phyloP scores from a whole-genome alignment of 1,140 invertebrate species.

The Nymphalis io region DNA sequence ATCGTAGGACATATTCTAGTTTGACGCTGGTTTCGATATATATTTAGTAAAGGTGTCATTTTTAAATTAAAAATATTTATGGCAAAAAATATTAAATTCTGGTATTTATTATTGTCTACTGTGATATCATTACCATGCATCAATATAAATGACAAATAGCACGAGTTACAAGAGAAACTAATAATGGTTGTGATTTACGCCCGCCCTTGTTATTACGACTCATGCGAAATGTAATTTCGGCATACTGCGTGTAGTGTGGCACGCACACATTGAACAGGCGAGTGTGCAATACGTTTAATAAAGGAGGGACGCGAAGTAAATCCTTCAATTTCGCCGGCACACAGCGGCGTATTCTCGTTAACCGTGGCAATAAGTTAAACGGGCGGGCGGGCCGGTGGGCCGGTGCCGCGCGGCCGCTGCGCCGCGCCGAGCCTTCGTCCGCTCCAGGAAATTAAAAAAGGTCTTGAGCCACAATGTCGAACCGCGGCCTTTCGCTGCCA shows the following conservation, averaged over 20 bases:
- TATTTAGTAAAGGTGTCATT: background rate
- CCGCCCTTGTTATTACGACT: slow-evolving; percentile 80
- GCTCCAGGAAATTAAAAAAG: slow-evolving; percentile 75
- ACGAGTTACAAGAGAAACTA: slow-evolving; percentile 75
- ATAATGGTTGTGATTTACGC: slow-evolving; percentile 78
- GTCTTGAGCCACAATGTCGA: slow-evolving; percentile 59
- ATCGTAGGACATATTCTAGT: background rate
- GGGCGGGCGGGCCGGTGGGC: slow-evolving; percentile 56
- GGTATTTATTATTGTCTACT: background rate
- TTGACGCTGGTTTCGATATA: background rate
- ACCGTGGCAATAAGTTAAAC: slow-evolving; percentile 80
- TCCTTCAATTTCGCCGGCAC: slow-evolving; percentile 78
- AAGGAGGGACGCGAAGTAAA: slow-evolving; percentile 79
- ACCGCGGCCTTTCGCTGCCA: slow-evolving; percentile 36
- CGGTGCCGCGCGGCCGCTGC: slow-evolving; percentile 48
- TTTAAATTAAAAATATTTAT: no score
- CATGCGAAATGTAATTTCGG: slow-evolving; percentile 80
- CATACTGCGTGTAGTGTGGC: slow-evolving; percentile 67
- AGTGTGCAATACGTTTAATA: slow-evolving; percentile 79
- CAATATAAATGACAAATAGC: slow-evolving; percentile 74
- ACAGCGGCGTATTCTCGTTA: slow-evolving; percentile 79
- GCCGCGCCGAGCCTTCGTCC: slow-evolving; percentile 33
- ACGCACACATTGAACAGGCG: slow-evolving; percentile 54
- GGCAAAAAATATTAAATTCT: background rate
- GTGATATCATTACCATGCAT: slow-evolving; percentile 40